Evolutionary conservation across 1,140 invertebrate genomes (phyloP).

Genomic region (Diploscapter pachys): DNA sequence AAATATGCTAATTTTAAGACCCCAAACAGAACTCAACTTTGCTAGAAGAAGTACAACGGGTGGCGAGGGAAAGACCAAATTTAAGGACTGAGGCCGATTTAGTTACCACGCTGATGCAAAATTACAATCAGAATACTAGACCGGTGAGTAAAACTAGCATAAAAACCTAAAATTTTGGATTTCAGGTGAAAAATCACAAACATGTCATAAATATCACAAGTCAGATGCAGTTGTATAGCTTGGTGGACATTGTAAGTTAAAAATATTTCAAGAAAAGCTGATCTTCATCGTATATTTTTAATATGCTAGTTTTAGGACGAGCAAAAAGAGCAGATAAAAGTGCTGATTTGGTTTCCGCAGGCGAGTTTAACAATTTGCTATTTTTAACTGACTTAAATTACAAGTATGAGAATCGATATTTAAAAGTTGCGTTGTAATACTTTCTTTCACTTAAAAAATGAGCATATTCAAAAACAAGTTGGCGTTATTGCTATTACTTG

Average conservation of each 20-base stretch:
- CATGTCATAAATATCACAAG: constrained; percentile 29
- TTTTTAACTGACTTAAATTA: background rate
- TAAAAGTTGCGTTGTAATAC: background rate
- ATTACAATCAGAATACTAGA: background rate
- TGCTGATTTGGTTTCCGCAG: constrained; percentile 35
- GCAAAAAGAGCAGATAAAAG: constrained; percentile 34
- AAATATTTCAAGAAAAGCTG: background rate
- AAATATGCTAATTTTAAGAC: no score
- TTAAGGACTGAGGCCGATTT: no score
- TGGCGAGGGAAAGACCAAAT: no score
- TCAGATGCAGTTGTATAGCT: constrained; percentile 30
- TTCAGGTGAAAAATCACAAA: constrained; percentile 3
- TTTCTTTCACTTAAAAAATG: background rate
- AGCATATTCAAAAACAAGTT: background rate
- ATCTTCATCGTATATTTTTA: background rate
- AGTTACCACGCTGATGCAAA: no score
- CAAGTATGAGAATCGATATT: background rate
- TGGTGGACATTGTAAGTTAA: constrained; percentile 27
- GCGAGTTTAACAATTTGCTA: background rate
- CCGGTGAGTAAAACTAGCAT: background rate
- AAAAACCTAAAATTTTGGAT: no score
- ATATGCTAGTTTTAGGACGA: constrained; percentile 20
- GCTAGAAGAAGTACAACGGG: no score
- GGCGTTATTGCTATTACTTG: background rate
- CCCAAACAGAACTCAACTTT: no score